phyloP scores from a whole-genome alignment of 2,888 invertebrate genomes.

The Coleophora deauratella region DNA sequence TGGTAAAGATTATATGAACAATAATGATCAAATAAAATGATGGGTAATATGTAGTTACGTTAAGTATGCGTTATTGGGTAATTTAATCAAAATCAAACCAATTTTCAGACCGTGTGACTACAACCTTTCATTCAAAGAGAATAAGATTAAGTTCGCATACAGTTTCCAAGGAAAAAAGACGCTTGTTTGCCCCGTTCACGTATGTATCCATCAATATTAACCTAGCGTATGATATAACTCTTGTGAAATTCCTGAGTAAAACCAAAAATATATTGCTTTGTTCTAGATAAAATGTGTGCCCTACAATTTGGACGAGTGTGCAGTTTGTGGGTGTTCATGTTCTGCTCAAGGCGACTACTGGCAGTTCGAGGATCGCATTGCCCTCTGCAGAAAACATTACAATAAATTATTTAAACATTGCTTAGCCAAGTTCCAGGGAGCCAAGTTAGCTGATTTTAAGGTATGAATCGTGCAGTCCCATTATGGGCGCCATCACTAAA shows the following conservation, averaged over 20 bases:
- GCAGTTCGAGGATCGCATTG: conserved; percentile 65
- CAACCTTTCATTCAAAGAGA: conserved; percentile 43
- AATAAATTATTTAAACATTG: conserved; percentile 50
- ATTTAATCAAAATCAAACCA: too few relatives aligned
- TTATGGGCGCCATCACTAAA: too few relatives aligned
- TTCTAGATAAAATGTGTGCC: conserved; percentile 67
- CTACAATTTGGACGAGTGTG: conserved; percentile 62
- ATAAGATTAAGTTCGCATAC: conserved; percentile 53
- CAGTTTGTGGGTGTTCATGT: conserved; percentile 56
- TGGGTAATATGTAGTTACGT: too few relatives aligned
- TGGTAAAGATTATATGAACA: too few relatives aligned
- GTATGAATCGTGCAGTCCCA: conserved; percentile 22
- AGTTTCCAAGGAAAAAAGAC: conserved; percentile 55
- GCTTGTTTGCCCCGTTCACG: conserved; percentile 53
- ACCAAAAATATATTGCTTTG: conserved; percentile 3
- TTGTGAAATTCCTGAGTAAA: background rate
- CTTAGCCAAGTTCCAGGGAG: conserved; percentile 56
- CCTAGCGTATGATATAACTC: background rate
- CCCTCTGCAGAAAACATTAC: conserved; percentile 61
- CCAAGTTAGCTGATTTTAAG: conserved; percentile 58
- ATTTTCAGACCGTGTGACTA: conserved; percentile 56
- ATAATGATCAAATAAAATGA: too few relatives aligned
- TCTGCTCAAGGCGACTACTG: conserved; percentile 75
- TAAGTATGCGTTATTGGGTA: too few relatives aligned
- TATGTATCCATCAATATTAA: conserved; percentile 19